These are phyloP conservation scores for Pheosia tremula DNA, from an alignment of 2,888 invertebrate genomes.

Conservation along the genomic window DNA sequence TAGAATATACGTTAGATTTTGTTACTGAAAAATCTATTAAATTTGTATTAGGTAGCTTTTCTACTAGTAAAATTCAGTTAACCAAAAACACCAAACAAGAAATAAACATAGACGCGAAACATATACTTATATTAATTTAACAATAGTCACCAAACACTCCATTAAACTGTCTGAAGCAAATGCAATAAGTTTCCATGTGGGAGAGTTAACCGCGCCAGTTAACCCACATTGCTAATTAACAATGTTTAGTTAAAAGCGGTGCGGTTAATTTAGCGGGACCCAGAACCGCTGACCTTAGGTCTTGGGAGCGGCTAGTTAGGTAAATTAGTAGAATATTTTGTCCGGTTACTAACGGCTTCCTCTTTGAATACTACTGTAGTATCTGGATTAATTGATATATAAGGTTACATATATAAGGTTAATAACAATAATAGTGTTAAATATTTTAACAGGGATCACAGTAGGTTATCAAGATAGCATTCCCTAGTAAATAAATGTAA, in stretches of 20 bases:
- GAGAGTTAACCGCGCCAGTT: not conserved
- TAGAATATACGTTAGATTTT: too few species aligned
- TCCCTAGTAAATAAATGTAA: too few species aligned
- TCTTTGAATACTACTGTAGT: not conserved
- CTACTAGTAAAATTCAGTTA: not conserved
- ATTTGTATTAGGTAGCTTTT: too few species aligned
- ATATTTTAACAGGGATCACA: too few species aligned
- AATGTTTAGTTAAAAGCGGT: conserved; percentile 5
- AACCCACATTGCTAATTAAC: conserved; percentile 14
- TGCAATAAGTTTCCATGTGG: not conserved
- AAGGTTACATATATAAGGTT: too few species aligned
- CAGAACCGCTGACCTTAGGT: conserved; percentile 10
- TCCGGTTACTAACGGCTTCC: not conserved
- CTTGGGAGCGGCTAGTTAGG: not conserved
- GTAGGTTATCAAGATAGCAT: too few species aligned
- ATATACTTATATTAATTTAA: not conserved
- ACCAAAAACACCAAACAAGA: not conserved
- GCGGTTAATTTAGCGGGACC: conserved; percentile 8
- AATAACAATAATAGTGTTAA: too few species aligned
- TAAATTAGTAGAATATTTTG: not conserved
- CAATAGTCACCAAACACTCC: not conserved
- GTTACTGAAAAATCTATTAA: too few species aligned
- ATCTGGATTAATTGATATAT: too few species aligned
- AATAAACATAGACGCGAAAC: not conserved
- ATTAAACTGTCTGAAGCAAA: not conserved